phyloP scores from a whole-genome alignment of 2,797 vertebrate species.

The Acropternis orthonyx region DNA sequence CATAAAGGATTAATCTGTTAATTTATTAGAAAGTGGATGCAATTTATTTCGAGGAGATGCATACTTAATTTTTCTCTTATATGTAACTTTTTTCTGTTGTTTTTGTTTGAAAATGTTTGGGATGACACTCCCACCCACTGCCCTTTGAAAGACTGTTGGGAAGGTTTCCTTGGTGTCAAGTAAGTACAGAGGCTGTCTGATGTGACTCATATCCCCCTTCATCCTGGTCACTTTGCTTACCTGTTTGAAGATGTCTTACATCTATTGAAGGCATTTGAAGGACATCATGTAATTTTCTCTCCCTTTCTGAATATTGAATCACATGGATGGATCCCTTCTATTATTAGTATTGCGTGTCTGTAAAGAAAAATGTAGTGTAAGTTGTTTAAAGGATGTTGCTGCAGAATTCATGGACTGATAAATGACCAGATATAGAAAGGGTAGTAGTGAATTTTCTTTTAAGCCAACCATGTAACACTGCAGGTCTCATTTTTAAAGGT shows the following conservation, averaged over 20 bases:
- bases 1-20: not conserved
- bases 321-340: not conserved
- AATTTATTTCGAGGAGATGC: not conserved
- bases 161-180: not conserved
- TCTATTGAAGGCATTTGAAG: not conserved
- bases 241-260: not conserved
- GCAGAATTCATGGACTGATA: not conserved
- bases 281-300: not conserved
- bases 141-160: not conserved
- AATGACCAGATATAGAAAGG: not conserved
- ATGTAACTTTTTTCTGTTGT: not conserved
- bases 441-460: not conserved
- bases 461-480: not conserved
- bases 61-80: not conserved
- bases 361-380: not conserved
- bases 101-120: not conserved
- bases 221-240: not conserved
- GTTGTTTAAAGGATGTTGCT: not conserved
- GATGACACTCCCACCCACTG: not conserved
- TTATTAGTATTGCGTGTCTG: not conserved
- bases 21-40: not conserved
- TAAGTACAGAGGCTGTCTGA: not conserved
- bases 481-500: not conserved
- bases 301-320: not conserved
- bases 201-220: not conserved